Evolutionary conservation across 1,140 invertebrate genomes (phyloP), one percentile per base, ranked within the genome.

Genomic region (Musca vetustissima): DNA sequence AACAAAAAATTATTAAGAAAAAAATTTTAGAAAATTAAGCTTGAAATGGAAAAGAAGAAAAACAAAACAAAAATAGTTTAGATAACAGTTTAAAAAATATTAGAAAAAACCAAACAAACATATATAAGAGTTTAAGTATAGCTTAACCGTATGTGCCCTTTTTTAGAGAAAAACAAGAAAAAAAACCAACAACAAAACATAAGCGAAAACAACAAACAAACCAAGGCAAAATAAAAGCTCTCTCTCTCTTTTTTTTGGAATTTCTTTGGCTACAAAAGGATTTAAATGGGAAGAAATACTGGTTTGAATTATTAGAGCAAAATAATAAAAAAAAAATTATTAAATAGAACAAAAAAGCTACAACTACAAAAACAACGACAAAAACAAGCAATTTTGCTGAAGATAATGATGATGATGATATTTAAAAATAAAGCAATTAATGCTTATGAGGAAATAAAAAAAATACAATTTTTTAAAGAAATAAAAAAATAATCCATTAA

Each of bases 141-240:
- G 79, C 79, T 82, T 82, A 82, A 82, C 80, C 80, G 77, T 79
- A 82, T 82, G 80, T 82, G 80, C 80, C 80, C 80, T 82, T 80
- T 82, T 68, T 65, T 49, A 68, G 64, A 61, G 64, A 55, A 49
- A 64, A 53, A 43, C 50, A 64, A 43, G 21, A 48, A 69, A 64
- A 49, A 68, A 59, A 6, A 66, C 55, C 17, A 52, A 64, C 49
- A 69, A 49, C 22, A n/a, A 64, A 64, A 24, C 4, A 43, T 22
- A 64, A 65, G 36, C 36, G 36, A 43, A 43, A 43, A 11, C 6
- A 9, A 11, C 6, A 43, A 43, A 43, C 28, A 43, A 43, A 43
- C 36, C 36, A 17, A 49, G 43, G 43, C 47, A n/a, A n/a, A n/a
- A n/a, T n/a, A n/a, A n/a, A n/a, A n/a, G n/a, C n/a, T n/a, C n/a